Evolutionary conservation across 1,140 invertebrate genomes (phyloP).

Genomic region (Chymomyza costata): DNA sequence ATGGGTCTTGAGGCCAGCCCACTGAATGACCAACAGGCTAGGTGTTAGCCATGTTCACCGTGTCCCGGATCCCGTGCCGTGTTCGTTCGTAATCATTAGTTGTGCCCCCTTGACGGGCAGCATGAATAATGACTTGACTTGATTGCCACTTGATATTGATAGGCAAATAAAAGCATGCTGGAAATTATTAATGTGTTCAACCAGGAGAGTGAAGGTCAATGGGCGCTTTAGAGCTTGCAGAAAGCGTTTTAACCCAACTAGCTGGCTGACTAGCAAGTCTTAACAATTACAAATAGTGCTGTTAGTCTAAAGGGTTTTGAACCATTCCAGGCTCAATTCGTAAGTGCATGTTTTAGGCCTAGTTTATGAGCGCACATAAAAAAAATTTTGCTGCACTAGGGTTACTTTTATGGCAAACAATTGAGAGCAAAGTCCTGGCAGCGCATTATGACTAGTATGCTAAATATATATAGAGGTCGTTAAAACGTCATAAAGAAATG

Average conservation of each 20-base stretch:
- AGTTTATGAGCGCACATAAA: conserved; percentile 39
- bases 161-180: conserved; percentile 59
- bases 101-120: conserved; percentile 31
- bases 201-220: too few relatives aligned
- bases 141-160: conserved; percentile 63
- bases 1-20: conserved; percentile 1
- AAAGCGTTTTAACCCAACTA: too few relatives aligned
- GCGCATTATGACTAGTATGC: conserved; percentile 17
- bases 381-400: conserved; percentile 4
- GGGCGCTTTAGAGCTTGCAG: too few relatives aligned
- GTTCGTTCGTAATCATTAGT: conserved; percentile 64
- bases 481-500: conserved; percentile 29
- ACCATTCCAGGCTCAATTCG: too few relatives aligned
- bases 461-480: conserved; percentile 36
- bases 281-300: too few relatives aligned
- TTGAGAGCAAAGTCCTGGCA: not conserved
- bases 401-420: conserved; percentile 18
- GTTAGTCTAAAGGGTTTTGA: too few relatives aligned
- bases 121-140: conserved; percentile 70
- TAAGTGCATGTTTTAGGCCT: too few relatives aligned
- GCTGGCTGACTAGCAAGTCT: too few relatives aligned
- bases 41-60: conserved; percentile 35
- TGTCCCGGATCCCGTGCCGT: not conserved
- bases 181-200: conserved; percentile 69
- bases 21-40: conserved; percentile 8